A percentile compares a stretch with the other conserved stretches of the same genome.
Conservation (phyloP, 2,888 invertebrate genomes). For the Mythimna albipuncta region DNA sequence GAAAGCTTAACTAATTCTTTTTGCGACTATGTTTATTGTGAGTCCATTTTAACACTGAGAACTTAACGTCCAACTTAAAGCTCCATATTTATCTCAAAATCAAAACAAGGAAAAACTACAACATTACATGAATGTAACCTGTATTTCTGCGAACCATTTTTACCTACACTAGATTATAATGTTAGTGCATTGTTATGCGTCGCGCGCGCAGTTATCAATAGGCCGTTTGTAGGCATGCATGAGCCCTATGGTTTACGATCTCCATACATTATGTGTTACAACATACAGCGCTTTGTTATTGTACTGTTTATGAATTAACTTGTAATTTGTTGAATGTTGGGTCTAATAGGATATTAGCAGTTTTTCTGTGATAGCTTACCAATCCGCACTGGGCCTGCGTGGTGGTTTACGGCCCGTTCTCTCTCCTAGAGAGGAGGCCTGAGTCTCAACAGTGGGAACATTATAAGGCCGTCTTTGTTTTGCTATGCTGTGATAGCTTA, state of each 20-base stretch:
- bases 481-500: too few relatives aligned
- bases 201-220: conserved; percentile 51
- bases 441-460: too few relatives aligned
- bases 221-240: conserved; percentile 49
- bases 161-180: conserved; percentile 53
- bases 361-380: too few relatives aligned
- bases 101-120: conserved; percentile 58
- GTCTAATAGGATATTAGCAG: background rate
- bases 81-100: conserved; percentile 7
- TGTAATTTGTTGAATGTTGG: conserved; percentile 20
- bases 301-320: conserved; percentile 36
- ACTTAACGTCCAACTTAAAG: too few relatives aligned
- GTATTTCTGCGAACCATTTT: conserved; percentile 59
- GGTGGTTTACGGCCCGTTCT: too few relatives aligned
- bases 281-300: conserved; percentile 33
- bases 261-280: conserved; percentile 43
- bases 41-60: too few relatives aligned
- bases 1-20: too few relatives aligned
- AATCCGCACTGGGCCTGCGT: too few relatives aligned
- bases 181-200: conserved; percentile 38
- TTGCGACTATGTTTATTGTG: too few relatives aligned
- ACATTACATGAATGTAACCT: conserved; percentile 33
- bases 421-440: too few relatives aligned
- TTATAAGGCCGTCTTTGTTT: too few relatives aligned
- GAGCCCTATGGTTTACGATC: conserved; percentile 24